Conservation (phyloP, 2,797 vertebrate species). For the Gallirallus australis region DNA sequence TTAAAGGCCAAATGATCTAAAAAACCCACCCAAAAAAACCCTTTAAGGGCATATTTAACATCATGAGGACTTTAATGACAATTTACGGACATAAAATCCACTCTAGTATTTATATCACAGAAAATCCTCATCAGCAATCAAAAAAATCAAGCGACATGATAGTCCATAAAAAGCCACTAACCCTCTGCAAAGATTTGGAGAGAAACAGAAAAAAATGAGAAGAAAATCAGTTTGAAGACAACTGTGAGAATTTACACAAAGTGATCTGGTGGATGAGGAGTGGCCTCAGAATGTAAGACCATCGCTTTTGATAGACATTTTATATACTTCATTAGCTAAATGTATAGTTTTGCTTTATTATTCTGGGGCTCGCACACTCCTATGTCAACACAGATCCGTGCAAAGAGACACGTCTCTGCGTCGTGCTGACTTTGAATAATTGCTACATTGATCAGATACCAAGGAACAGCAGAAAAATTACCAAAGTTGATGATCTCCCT, state of each 20-base stretch:
- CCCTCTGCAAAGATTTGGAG: background rate
- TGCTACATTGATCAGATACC: background rate
- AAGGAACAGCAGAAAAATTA: background rate
- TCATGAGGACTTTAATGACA: background rate
- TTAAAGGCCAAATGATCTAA: background rate
- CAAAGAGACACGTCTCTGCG: rapidly evolving
- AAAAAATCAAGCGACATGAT: background rate
- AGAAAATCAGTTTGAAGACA: background rate
- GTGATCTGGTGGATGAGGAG: background rate
- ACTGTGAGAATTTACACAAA: background rate
- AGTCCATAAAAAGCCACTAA: background rate
- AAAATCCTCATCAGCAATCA: background rate
- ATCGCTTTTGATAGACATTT: background rate
- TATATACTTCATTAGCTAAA: background rate
- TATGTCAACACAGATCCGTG: background rate
- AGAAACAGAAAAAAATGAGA: background rate
- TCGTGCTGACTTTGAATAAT: background rate
- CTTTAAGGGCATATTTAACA: background rate
- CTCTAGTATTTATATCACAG: background rate
- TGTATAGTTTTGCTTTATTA: background rate
- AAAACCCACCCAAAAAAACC: background rate
- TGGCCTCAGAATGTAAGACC: background rate
- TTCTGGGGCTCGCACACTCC: background rate
- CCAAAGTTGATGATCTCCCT: background rate
- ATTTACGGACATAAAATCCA: background rate